A percentile compares a stretch with the other conserved stretches of the same genome.
Evolutionary conservation across 2,113 vertebrate genomes (phyloP).

Genomic region (Nesogale talazaci): DNA sequence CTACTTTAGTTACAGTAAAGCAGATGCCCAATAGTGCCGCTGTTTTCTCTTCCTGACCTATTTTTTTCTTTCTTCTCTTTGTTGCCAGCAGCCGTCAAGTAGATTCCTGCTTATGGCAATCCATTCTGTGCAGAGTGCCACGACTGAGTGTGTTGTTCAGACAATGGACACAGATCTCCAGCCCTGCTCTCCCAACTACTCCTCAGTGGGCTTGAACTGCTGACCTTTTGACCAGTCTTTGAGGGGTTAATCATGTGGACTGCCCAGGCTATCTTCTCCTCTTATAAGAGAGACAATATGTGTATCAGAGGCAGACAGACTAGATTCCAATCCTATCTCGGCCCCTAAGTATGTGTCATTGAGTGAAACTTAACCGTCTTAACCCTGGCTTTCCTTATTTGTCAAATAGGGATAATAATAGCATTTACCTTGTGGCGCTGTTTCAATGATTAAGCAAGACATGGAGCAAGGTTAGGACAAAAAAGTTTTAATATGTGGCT

Average conservation of each 20-base stretch:
- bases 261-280: background rate
- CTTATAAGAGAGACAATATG: background rate
- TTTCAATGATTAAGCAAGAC: background rate
- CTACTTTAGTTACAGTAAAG: constrained; percentile 34
- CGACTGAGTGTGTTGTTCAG: background rate
- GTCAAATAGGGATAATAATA: background rate
- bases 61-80: constrained; percentile 17
- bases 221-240: background rate
- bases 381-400: background rate
- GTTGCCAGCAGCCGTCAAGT: background rate
- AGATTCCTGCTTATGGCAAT: background rate
- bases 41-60: background rate
- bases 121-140: background rate
- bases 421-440: background rate
- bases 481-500: background rate
- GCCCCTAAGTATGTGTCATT: background rate
- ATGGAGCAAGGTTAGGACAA: background rate
- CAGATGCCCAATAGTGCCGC: background rate
- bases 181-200: background rate
- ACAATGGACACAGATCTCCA: background rate
- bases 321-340: background rate
- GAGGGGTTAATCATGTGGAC: background rate
- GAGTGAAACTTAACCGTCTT: background rate
- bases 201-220: background rate
- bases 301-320: background rate